Percentiles rank a stretch among this genome's conserved stretches.
Conservation (phyloP, 2,888 invertebrate genomes). For the Acronicta aceris region DNA sequence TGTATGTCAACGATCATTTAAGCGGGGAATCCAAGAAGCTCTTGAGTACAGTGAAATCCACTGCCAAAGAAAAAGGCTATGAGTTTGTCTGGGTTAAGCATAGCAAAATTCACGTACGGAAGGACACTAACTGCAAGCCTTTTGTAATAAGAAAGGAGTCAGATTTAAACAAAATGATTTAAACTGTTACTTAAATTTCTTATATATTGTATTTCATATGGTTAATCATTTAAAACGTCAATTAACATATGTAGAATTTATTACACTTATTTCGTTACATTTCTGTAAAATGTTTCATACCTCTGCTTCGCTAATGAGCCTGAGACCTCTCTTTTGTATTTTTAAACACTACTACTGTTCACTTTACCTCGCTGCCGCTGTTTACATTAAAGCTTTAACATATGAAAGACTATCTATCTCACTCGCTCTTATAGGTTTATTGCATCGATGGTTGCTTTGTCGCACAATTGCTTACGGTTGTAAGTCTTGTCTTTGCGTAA, state of each 20-base stretch:
- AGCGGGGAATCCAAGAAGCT: background rate
- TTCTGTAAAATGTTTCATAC: conserved; percentile 6
- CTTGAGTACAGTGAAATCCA: background rate
- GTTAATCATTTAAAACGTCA: background rate
- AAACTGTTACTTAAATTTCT: background rate
- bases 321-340: background rate
- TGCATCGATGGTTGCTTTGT: background rate
- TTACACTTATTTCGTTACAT: too few relatives aligned
- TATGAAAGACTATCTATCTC: background rate
- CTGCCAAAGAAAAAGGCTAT: background rate
- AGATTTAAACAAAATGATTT: conserved; percentile 9
- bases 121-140: background rate
- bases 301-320: conserved; percentile 4
- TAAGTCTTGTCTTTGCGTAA: background rate
- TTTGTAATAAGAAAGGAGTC: conserved; percentile 1
- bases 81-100: conserved; percentile 1
- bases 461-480: background rate
- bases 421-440: background rate
- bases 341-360: background rate
- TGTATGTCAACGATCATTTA: conserved; percentile 8
- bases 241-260: background rate
- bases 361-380: conserved; percentile 2
- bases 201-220: too few relatives aligned
- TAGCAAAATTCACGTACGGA: background rate
- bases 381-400: background rate